Evolutionary conservation across 2,888 invertebrate genomes (phyloP).

Genomic region (Xanthorhoe spadicearia): DNA sequence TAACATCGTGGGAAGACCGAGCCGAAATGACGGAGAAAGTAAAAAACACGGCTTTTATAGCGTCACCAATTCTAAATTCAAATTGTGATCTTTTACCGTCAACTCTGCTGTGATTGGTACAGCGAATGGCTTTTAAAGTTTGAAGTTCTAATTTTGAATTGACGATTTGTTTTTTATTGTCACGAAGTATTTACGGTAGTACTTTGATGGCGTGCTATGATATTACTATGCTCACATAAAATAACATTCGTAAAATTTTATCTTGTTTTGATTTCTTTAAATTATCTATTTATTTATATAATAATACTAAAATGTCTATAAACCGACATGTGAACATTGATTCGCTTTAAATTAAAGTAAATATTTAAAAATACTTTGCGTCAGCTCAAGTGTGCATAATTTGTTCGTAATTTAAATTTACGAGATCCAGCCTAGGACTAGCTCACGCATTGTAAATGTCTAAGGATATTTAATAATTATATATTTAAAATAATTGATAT

Average conservation of each 20-base stretch:
- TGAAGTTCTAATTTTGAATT: constrained; percentile 60
- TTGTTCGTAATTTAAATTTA: too few relatives aligned
- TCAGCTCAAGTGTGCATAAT: too few relatives aligned
- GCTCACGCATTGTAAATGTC: too few relatives aligned
- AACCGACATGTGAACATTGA: constrained; percentile 18
- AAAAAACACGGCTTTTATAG: constrained; percentile 59
- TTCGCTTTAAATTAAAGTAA: not conserved
- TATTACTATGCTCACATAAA: constrained; percentile 34
- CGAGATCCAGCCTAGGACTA: not conserved
- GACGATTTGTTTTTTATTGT: constrained; percentile 69
- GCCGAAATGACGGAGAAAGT: constrained; percentile 77
- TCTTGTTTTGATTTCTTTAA: constrained; percentile 31
- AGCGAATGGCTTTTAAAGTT: constrained; percentile 73
- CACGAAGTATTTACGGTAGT: constrained; percentile 39
- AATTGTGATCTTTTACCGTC: constrained; percentile 33
- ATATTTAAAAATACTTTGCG: not conserved
- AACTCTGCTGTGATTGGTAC: constrained; percentile 69
- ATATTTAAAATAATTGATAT: too few relatives aligned
- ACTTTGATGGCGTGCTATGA: constrained; percentile 27
- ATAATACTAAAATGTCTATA: constrained; percentile 31
- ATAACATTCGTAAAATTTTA: constrained; percentile 29
- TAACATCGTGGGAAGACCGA: constrained; percentile 79
- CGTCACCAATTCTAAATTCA: constrained; percentile 59
- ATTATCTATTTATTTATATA: constrained; percentile 30
- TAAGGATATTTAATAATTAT: too few relatives aligned